Conservation (phyloP, 2,797 vertebrate genomes). For the Phyllotis vaccarum region DNA sequence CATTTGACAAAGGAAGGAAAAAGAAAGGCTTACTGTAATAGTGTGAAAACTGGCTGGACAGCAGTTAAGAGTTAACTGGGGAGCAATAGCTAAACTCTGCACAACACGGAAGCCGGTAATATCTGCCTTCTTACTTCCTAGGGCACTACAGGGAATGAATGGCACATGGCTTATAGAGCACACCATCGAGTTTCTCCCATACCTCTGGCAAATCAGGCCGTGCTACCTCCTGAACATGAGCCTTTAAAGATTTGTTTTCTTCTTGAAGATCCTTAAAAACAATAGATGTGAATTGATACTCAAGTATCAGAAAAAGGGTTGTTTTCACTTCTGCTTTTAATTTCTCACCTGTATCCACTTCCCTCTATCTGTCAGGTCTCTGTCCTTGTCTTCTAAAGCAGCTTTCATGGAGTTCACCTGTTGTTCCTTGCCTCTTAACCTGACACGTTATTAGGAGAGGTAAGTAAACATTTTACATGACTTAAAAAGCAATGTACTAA, state of each 20-base stretch:
- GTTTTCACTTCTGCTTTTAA: constrained; percentile 27
- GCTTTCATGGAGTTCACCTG: constrained; percentile 91
- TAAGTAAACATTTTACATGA: constrained; percentile 54
- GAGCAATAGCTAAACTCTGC: constrained; percentile 13
- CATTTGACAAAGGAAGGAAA: not conserved
- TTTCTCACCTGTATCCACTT: constrained; percentile 90
- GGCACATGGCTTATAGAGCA: not conserved
- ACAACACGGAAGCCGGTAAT: not conserved
- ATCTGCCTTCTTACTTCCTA: not conserved
- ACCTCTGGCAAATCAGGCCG: constrained; percentile 86
- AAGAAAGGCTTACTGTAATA: constrained; percentile 16
- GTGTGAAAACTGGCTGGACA: not conserved
- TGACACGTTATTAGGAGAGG: constrained; percentile 82
- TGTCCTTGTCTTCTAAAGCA: constrained; percentile 90
- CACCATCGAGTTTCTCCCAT: constrained; percentile 18
- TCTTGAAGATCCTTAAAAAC: constrained; percentile 86
- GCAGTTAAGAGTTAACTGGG: constrained; percentile 53
- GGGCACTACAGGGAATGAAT: not conserved
- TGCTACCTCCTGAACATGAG: constrained; percentile 85
- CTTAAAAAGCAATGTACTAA: constrained; percentile 38
- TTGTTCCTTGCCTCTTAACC: constrained; percentile 93
- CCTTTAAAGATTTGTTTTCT: constrained; percentile 87
- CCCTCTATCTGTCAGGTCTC: constrained; percentile 88
- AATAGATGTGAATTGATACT: not conserved
- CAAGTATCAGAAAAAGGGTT: not conserved